Evolutionary conservation across 2,888 invertebrate species (phyloP).

Genomic region (Siphonodentalium dalli): DNA sequence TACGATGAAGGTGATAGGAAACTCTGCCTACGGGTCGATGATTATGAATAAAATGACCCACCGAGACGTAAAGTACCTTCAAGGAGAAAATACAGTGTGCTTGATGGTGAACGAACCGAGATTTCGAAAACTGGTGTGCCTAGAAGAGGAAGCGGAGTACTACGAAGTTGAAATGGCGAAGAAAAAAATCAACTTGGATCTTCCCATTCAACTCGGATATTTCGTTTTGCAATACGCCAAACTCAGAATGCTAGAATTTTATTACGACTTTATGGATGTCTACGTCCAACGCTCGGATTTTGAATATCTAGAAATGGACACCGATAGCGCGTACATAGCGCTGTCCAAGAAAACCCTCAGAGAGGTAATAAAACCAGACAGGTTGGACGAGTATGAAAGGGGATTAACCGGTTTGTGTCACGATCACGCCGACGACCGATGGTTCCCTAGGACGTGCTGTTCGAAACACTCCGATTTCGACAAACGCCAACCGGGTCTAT

Average conservation of each 20-base stretch:
- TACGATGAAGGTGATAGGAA: constrained; percentile 22
- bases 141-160: constrained; percentile 7
- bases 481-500: background rate
- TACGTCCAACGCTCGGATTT: constrained; percentile 4
- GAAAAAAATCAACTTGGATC: constrained; percentile 2
- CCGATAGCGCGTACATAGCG: constrained; percentile 11
- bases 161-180: constrained; percentile 20
- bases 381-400: background rate
- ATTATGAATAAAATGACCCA: constrained; percentile 22
- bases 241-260: constrained; percentile 17
- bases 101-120: constrained; percentile 5
- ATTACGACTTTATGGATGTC: constrained; percentile 14
- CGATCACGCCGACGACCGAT: too few species aligned
- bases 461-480: constrained; percentile 1
- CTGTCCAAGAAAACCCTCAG: background rate
- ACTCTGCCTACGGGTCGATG: constrained; percentile 23
- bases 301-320: constrained; percentile 15
- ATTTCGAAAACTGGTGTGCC: constrained; percentile 10
- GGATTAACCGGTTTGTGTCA: too few species aligned
- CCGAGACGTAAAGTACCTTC: constrained; percentile 3
- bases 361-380: background rate
- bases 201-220: constrained; percentile 25
- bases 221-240: constrained; percentile 29
- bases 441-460: constrained; percentile 1
- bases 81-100: constrained; percentile 3